Evolutionary conservation across 2,797 vertebrate species (phyloP).

Genomic region (Thamnophis elegans): DNA sequence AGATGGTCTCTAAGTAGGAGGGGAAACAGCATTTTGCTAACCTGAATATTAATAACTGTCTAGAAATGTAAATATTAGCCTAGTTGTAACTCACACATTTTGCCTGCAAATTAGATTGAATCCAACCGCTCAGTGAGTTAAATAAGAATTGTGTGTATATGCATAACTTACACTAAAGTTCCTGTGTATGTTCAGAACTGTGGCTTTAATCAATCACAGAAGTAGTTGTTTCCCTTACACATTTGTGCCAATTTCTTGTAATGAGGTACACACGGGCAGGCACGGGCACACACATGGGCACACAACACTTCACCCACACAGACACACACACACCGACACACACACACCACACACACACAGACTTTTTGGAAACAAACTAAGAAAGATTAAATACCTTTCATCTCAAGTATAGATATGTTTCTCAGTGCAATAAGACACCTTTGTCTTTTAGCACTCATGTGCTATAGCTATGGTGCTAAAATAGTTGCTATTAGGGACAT

Average conservation of each 20-base stretch:
- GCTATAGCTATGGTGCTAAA: not conserved
- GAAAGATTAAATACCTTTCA: not conserved
- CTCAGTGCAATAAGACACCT: not conserved
- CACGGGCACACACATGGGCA: no score
- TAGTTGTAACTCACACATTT: not conserved
- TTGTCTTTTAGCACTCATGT: not conserved
- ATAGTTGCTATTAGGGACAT: not conserved
- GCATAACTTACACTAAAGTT: not conserved
- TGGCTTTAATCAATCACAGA: not conserved
- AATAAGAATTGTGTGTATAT: not conserved
- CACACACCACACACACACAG: not conserved
- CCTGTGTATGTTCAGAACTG: not conserved
- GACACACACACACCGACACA: no score
- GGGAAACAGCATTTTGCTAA: not conserved
- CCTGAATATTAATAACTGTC: not conserved
- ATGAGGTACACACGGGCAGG: not conserved
- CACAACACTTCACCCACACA: not conserved
- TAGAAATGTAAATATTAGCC: conserved; percentile 16
- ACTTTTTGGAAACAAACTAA: not conserved
- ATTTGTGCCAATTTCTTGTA: not conserved
- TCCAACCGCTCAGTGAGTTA: not conserved
- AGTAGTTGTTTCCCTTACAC: not conserved
- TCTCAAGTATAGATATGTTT: not conserved
- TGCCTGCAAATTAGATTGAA: conserved; percentile 1
- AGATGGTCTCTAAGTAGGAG: not conserved